phyloP scores from a whole-genome alignment of 2,113 vertebrate species.

The Daphoenositta chrysoptera region DNA sequence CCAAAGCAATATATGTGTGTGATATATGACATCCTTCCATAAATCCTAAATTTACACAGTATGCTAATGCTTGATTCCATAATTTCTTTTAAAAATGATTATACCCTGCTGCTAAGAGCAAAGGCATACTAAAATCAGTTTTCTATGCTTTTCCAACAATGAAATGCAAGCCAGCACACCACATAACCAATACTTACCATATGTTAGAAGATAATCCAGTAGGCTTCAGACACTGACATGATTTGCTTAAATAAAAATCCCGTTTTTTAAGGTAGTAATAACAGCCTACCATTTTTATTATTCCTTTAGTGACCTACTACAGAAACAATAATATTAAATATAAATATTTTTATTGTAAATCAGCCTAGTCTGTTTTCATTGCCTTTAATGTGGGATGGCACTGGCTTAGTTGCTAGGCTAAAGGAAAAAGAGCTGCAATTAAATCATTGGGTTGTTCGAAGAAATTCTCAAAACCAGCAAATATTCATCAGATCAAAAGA shows the following conservation, averaged over 20 bases:
- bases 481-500: conserved; percentile 24
- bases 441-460: conserved; percentile 8
- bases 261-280: conserved; percentile 31
- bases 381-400: neutral
- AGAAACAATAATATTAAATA: conserved; percentile 39
- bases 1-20: conserved; percentile 53
- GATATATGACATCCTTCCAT: conserved; percentile 50
- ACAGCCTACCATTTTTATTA: conserved; percentile 25
- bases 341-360: conserved; percentile 45
- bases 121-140: conserved; percentile 67
- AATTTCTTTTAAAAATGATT: conserved; percentile 70
- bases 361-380: neutral
- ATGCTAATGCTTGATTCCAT: conserved; percentile 63
- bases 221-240: conserved; percentile 63
- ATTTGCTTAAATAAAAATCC: conserved; percentile 65
- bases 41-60: conserved; percentile 67
- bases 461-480: conserved; percentile 38
- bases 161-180: conserved; percentile 55
- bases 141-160: conserved; percentile 69
- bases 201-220: conserved; percentile 64
- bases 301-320: conserved; percentile 40
- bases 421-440: conserved; percentile 28
- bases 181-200: conserved; percentile 60
- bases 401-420: neutral
- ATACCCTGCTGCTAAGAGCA: conserved; percentile 63